These are phyloP conservation scores for Gambusia holbrooki DNA, from an alignment of 2,113 vertebrate species.

Conservation along the genomic window DNA sequence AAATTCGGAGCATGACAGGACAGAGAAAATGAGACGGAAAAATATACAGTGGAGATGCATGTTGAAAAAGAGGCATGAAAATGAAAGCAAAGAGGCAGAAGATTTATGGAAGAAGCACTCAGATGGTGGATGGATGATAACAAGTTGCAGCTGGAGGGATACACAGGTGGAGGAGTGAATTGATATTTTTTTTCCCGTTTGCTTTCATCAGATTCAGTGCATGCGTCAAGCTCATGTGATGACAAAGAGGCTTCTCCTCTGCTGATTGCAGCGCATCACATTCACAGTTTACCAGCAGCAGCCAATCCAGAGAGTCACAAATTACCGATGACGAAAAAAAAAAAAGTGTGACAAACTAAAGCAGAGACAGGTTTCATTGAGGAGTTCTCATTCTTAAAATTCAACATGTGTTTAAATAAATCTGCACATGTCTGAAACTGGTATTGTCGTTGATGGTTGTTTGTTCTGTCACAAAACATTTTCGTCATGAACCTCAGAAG, in stretches of 20 bases:
- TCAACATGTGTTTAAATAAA: too few species aligned
- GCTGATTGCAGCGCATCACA: conserved; percentile 12
- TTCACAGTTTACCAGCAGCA: conserved; percentile 6
- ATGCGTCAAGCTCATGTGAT: conserved; percentile 23
- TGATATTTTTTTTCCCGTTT: background rate
- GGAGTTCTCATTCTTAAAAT: too few species aligned
- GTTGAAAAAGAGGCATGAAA: background rate
- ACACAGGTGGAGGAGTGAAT: background rate
- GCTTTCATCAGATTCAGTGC: conserved; percentile 23
- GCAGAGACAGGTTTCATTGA: too few species aligned
- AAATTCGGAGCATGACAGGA: background rate
- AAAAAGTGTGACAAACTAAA: too few species aligned
- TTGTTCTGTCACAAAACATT: too few species aligned
- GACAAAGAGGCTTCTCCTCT: background rate
- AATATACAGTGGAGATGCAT: background rate
- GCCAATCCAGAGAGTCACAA: background rate
- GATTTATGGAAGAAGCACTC: background rate
- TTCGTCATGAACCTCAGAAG: too few species aligned
- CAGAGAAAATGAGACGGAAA: background rate
- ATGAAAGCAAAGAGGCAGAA: background rate
- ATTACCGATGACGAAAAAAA: background rate
- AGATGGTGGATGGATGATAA: background rate
- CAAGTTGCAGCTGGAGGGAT: background rate
- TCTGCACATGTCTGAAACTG: background rate
- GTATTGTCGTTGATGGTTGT: too few species aligned